Percentiles rank a stretch among this genome's conserved stretches.
Evolutionary conservation across 2,888 invertebrate species (phyloP).

Genomic region (Dinocampus coccinellae): DNA sequence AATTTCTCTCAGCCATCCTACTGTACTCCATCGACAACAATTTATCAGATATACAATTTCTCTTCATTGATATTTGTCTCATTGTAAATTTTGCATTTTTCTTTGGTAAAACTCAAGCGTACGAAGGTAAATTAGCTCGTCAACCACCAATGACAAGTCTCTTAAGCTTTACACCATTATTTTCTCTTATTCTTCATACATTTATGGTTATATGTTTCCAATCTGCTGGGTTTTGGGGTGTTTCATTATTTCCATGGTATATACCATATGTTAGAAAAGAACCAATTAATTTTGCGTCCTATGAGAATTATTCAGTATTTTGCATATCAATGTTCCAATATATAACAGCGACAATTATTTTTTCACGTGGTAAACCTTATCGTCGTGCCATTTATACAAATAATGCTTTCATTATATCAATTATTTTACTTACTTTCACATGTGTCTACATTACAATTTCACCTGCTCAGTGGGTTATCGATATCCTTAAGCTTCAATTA

Average conservation of each 20-base stretch:
- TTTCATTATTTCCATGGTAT: slow-evolving; percentile 73
- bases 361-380: slow-evolving; percentile 78
- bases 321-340: slow-evolving; percentile 77
- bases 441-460: slow-evolving; percentile 71
- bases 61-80: slow-evolving; percentile 77
- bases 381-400: slow-evolving; percentile 76
- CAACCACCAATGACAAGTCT: slow-evolving; percentile 73
- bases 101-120: slow-evolving; percentile 76
- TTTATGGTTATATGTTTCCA: slow-evolving; percentile 71
- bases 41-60: slow-evolving; percentile 75
- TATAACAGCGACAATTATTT: slow-evolving; percentile 75
- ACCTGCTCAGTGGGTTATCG: slow-evolving; percentile 70
- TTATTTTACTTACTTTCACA: slow-evolving; percentile 70
- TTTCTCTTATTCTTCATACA: slow-evolving; percentile 73
- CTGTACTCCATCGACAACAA: slow-evolving; percentile 79
- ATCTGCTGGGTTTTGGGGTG: slow-evolving; percentile 68
- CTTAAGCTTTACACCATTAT: slow-evolving; percentile 70
- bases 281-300: slow-evolving; percentile 68
- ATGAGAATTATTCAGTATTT: slow-evolving; percentile 77
- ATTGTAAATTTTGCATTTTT: slow-evolving; percentile 76
- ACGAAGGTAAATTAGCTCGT: slow-evolving; percentile 68
- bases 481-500: slow-evolving; percentile 61
- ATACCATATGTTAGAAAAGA: slow-evolving; percentile 68
- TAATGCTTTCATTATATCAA: slow-evolving; percentile 70
- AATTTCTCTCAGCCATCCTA: slow-evolving; percentile 86